Conservation (phyloP, 1,140 invertebrate species). For the Sitobion miscanthi region DNA sequence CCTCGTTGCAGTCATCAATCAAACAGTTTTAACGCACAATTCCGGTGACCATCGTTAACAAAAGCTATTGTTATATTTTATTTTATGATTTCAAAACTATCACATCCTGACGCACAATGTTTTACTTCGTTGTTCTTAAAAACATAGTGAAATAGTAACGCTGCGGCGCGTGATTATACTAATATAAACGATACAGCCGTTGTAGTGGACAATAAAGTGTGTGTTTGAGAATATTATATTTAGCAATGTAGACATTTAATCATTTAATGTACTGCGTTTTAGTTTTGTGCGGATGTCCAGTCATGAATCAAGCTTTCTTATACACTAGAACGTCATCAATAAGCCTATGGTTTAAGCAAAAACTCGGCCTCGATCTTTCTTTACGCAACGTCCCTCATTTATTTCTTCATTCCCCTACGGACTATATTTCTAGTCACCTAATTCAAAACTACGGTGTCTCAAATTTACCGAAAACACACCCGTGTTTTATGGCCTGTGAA, state of each 20-base stretch:
- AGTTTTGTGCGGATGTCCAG: background rate
- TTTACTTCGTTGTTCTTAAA: constrained; percentile 11
- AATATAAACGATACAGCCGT: background rate
- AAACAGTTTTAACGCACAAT: background rate
- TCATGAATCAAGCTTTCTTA: constrained; percentile 53
- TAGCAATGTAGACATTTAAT: background rate
- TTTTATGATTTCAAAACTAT: background rate
- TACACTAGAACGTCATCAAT: constrained; percentile 29
- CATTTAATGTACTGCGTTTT: background rate
- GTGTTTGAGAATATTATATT: background rate
- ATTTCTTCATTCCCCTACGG: background rate
- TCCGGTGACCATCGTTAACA: background rate
- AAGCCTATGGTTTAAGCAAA: constrained; percentile 44
- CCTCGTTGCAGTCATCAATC: background rate
- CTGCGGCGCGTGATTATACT: background rate
- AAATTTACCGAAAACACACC: background rate
- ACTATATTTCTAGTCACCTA: background rate
- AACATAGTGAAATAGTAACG: background rate
- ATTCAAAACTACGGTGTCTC: background rate
- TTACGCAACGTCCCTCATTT: background rate
- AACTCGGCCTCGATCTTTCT: constrained; percentile 5
- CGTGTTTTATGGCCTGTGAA: constrained; percentile 36
- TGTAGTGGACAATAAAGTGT: background rate
- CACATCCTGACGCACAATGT: background rate
- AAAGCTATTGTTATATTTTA: background rate